phyloP scores from a whole-genome alignment of 2,113 vertebrate genomes.

The Brachypteracias leptosomus region DNA sequence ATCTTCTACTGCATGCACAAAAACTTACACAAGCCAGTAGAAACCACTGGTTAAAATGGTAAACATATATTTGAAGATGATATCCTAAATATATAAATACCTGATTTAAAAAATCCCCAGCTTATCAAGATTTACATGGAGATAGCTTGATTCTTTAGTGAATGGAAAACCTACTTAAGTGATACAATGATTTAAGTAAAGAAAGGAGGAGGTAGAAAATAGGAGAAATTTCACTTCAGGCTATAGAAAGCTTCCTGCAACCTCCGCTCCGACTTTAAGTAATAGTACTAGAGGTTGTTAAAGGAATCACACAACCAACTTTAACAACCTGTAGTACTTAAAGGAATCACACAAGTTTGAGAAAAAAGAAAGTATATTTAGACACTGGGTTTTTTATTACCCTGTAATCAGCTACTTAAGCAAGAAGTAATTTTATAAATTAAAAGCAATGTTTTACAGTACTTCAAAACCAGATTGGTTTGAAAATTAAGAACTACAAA shows the following conservation, averaged over 20 bases:
- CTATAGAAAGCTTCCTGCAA: background rate
- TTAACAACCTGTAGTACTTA: background rate
- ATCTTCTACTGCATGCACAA: background rate
- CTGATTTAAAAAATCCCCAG: background rate
- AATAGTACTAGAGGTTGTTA: background rate
- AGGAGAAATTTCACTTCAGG: background rate
- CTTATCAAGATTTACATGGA: background rate
- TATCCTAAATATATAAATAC: background rate
- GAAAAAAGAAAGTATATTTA: background rate
- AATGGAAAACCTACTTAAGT: background rate
- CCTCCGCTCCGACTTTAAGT: background rate
- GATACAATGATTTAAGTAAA: background rate
- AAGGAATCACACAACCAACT: background rate
- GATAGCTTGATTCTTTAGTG: background rate
- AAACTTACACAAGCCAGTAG: background rate
- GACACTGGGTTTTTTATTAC: background rate
- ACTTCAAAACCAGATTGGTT: slow-evolving; percentile 13
- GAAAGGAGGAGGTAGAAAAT: background rate
- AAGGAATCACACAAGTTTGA: background rate
- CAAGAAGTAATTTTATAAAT: background rate
- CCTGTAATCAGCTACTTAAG: background rate
- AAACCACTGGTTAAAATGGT: background rate
- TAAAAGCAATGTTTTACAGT: slow-evolving; percentile 14
- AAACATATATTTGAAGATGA: background rate
- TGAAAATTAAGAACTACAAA: slow-evolving; percentile 40